Evolutionary conservation across 1,140 invertebrate genomes (phyloP).

Genomic region (Samia ricini): DNA sequence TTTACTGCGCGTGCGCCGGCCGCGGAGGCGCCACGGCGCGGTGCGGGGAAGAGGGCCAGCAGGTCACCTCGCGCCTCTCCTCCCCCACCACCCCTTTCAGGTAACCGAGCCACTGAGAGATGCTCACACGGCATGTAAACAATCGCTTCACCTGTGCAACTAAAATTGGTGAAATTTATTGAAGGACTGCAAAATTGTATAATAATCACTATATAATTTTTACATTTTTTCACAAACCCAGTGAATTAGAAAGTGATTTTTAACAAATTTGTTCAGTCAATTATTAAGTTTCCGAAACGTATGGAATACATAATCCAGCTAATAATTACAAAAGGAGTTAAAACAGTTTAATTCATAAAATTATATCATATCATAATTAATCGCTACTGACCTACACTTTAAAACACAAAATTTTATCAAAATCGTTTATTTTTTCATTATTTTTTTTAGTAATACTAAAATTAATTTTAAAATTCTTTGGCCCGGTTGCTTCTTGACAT

Average conservation of each 20-base stretch:
- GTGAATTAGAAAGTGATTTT: too few species aligned
- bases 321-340: too few species aligned
- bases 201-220: not conserved
- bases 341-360: too few species aligned
- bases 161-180: conserved; percentile 16
- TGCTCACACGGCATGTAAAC: conserved; percentile 49
- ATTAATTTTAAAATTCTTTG: too few species aligned
- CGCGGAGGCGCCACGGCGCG: conserved; percentile 21
- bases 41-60: conserved; percentile 30
- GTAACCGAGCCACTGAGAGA: conserved; percentile 47
- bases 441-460: too few species aligned
- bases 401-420: too few species aligned
- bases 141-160: conserved; percentile 56
- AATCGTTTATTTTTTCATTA: too few species aligned
- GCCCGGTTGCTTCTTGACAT: too few species aligned
- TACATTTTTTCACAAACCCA: not conserved
- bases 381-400: too few species aligned
- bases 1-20: conserved; percentile 63
- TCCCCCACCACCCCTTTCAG: conserved; percentile 36
- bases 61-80: conserved; percentile 39
- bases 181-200: not conserved
- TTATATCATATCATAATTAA: too few species aligned
- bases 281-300: not conserved
- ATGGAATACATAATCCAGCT: too few species aligned
- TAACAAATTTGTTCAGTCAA: not conserved